A percentile compares a stretch with the other conserved stretches of the same genome.
phyloP scores from a whole-genome alignment of 92 coral and sea anemone species.

The Meandrina meandrites region DNA sequence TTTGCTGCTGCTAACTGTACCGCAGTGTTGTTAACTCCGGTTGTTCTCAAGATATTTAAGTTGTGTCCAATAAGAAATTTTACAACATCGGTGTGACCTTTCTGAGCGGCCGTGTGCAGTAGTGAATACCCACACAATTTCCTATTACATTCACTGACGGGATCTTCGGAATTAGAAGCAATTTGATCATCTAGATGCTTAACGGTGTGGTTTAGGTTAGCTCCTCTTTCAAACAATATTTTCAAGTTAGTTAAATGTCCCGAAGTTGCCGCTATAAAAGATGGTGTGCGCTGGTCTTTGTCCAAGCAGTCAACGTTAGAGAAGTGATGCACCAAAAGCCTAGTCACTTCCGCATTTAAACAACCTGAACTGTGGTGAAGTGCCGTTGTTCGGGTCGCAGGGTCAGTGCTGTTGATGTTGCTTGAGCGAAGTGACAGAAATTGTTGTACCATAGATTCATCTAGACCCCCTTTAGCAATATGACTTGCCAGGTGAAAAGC shows the following conservation, averaged over 20 bases:
- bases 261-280: conserved; percentile 38
- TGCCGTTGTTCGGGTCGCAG: conserved; percentile 30
- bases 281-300: conserved; percentile 24
- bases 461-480: conserved; percentile 40
- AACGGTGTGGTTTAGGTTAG: conserved; percentile 20
- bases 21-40: conserved; percentile 47
- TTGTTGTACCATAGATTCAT: neutral
- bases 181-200: neutral
- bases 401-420: conserved; percentile 29
- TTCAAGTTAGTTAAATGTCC: conserved; percentile 18
- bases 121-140: conserved; percentile 46
- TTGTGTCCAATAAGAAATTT: conserved; percentile 29
- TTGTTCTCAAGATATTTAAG: conserved; percentile 1
- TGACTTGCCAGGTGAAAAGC: conserved; percentile 47
- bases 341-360: conserved; percentile 18
- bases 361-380: conserved; percentile 31
- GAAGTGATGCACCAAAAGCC: conserved; percentile 37
- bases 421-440: conserved; percentile 34
- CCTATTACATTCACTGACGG: conserved; percentile 35
- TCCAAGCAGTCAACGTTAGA: conserved; percentile 34
- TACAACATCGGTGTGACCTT: conserved; percentile 43
- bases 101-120: conserved; percentile 52
- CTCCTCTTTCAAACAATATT: conserved; percentile 24
- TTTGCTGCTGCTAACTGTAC: conserved; percentile 65
- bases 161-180: conserved; percentile 6